Evolutionary conservation across 2,888 invertebrate genomes (phyloP).

Genomic region (Archaeoteleia sp.): DNA sequence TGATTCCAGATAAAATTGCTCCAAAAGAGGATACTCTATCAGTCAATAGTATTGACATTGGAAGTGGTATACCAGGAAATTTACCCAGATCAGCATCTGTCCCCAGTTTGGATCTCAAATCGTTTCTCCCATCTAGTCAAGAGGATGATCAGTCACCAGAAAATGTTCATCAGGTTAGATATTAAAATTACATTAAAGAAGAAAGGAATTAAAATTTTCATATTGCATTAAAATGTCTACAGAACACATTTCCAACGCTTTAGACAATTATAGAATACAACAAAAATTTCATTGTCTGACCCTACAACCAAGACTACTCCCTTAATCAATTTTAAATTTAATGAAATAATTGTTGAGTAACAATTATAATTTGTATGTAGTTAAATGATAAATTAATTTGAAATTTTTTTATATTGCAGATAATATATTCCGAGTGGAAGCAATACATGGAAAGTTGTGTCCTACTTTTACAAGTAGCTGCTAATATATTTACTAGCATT

Average conservation of each 20-base stretch:
- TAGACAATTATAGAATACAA: too few relatives aligned
- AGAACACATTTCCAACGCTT: too few relatives aligned
- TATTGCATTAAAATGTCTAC: too few relatives aligned
- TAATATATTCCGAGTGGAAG: conserved; percentile 73
- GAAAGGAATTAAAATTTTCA: too few relatives aligned
- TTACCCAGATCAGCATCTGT: conserved; percentile 72
- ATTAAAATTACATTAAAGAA: too few relatives aligned
- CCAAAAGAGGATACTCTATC: conserved; percentile 71
- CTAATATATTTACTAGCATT: conserved; percentile 77
- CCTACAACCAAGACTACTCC: too few relatives aligned
- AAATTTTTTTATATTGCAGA: conserved; percentile 54
- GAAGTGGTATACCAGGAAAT: conserved; percentile 59
- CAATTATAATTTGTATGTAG: background rate
- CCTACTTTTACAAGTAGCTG: conserved; percentile 76
- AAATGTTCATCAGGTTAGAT: conserved; percentile 70
- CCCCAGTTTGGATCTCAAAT: conserved; percentile 73
- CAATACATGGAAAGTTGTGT: conserved; percentile 76
- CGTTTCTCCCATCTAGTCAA: conserved; percentile 67
- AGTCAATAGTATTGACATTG: conserved; percentile 71
- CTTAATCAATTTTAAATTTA: too few relatives aligned
- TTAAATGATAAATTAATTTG: conserved; percentile 26
- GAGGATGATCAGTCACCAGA: conserved; percentile 68
- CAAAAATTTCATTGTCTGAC: too few relatives aligned
- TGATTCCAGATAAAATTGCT: conserved; percentile 67
- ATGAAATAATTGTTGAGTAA: background rate